These are phyloP conservation scores for Thripadectes ignobilis DNA, from an alignment of 2,797 vertebrate genomes.

Conservation along the genomic window DNA sequence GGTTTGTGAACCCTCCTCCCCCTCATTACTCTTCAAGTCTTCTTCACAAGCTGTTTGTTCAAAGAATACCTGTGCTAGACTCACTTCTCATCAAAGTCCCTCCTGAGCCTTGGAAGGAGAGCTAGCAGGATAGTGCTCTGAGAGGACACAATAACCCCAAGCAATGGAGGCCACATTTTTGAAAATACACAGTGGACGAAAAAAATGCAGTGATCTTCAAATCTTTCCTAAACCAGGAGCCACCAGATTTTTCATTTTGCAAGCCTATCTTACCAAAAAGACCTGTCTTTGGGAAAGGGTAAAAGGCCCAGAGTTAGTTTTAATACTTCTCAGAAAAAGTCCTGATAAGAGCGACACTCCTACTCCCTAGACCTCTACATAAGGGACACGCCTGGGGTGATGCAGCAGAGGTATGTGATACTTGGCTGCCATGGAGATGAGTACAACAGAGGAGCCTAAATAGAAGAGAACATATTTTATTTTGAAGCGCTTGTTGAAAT, in stretches of 20 bases:
- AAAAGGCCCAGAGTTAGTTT: not conserved
- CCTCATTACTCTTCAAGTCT: conserved; percentile 24
- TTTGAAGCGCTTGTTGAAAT: not conserved
- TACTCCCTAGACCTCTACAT: not conserved
- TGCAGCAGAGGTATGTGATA: not conserved
- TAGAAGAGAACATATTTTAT: not conserved
- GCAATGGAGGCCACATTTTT: not conserved
- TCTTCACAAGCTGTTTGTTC: conserved; percentile 9
- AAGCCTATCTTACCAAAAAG: not conserved
- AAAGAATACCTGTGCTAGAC: not conserved
- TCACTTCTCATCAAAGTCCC: not conserved
- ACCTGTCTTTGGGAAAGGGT: not conserved
- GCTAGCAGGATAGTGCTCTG: not conserved
- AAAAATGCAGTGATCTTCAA: not conserved
- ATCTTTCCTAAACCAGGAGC: not conserved
- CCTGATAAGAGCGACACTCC: not conserved
- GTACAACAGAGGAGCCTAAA: not conserved
- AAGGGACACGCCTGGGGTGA: not conserved
- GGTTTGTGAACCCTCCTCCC: conserved; percentile 12
- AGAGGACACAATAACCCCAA: not conserved
- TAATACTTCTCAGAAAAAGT: not conserved
- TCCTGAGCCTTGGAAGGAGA: not conserved
- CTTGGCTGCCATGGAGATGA: conserved; percentile 3
- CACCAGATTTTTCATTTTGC: not conserved
- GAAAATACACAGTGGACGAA: not conserved